Evolutionary conservation across 2,888 invertebrate species (phyloP).

Genomic region (Carabus problematicus): DNA sequence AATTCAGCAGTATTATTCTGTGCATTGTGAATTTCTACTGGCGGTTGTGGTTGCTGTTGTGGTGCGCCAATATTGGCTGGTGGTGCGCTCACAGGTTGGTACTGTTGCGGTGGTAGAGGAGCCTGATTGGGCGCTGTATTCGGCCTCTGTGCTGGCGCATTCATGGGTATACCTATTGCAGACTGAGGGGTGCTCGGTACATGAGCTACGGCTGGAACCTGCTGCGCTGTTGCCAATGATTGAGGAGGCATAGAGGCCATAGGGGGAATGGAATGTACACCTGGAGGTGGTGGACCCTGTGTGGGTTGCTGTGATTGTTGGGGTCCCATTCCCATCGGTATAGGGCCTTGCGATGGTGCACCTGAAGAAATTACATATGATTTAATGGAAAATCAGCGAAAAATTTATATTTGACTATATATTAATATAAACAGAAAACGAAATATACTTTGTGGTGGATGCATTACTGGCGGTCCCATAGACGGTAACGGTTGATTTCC

Average conservation of each 20-base stretch:
- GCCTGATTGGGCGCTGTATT: slow-evolving; percentile 24
- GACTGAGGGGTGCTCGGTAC: slow-evolving; percentile 44
- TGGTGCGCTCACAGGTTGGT: slow-evolving; percentile 46
- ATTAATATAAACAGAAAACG: no score
- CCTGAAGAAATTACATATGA: slow-evolving; percentile 10
- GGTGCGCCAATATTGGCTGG: slow-evolving; percentile 48
- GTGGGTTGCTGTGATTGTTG: slow-evolving; percentile 44
- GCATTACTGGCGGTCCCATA: slow-evolving; percentile 35
- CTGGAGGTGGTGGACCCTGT: slow-evolving; percentile 55
- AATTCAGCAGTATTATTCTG: slow-evolving; percentile 76
- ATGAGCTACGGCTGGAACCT: slow-evolving; percentile 49
- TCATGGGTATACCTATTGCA: slow-evolving; percentile 44
- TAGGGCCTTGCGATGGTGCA: slow-evolving; percentile 42
- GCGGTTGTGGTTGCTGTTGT: slow-evolving; percentile 47
- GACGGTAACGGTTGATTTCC: slow-evolving; percentile 4
- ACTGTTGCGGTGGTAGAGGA: slow-evolving; percentile 42
- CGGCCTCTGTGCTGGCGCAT: slow-evolving; percentile 13
- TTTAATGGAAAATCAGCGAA: not conserved
- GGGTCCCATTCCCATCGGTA: slow-evolving; percentile 34
- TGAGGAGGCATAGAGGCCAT: slow-evolving; percentile 49
- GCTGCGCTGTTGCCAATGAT: slow-evolving; percentile 53
- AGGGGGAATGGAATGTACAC: slow-evolving; percentile 51
- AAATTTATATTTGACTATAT: not conserved
- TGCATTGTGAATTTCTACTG: slow-evolving; percentile 53
- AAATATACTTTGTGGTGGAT: slow-evolving; percentile 38